These are phyloP conservation scores for Xiphophorus couchianus DNA, from an alignment of 2,113 vertebrate genomes.

Conservation along the genomic window DNA sequence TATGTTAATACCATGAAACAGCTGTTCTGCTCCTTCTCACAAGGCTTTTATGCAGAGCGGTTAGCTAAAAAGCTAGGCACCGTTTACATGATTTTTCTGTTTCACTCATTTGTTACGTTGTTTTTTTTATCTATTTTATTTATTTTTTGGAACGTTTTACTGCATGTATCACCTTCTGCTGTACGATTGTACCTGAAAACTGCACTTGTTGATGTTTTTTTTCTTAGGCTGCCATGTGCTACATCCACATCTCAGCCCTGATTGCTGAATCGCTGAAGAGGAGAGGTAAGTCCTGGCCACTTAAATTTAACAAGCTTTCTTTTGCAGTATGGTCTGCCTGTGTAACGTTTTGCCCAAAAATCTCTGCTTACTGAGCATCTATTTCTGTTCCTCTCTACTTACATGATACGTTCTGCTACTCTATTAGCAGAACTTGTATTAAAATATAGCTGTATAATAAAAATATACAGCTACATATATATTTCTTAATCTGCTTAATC, in stretches of 20 bases:
- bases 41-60: too few relatives aligned
- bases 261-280: conserved; percentile 97
- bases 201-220: not conserved
- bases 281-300: conserved; percentile 85
- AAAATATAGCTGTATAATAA: too few relatives aligned
- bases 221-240: conserved; percentile 95
- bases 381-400: conserved; percentile 24
- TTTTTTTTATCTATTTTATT: not conserved
- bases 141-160: not conserved
- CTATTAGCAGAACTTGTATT: not conserved
- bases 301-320: conserved; percentile 14
- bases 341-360: conserved; percentile 12
- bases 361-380: not conserved
- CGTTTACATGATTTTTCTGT: not conserved
- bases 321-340: conserved; percentile 35
- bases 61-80: too few relatives aligned
- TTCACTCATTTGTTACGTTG: not conserved
- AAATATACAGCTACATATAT: conserved; percentile 6
- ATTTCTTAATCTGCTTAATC: not conserved
- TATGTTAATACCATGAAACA: too few relatives aligned
- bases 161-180: not conserved
- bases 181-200: not conserved
- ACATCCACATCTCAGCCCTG: conserved; percentile 96
- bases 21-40: too few relatives aligned
- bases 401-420: conserved; percentile 9